These are phyloP conservation scores for Cyanoliseus patagonus DNA, from an alignment of 2,113 vertebrate genomes.

Conservation along the genomic window DNA sequence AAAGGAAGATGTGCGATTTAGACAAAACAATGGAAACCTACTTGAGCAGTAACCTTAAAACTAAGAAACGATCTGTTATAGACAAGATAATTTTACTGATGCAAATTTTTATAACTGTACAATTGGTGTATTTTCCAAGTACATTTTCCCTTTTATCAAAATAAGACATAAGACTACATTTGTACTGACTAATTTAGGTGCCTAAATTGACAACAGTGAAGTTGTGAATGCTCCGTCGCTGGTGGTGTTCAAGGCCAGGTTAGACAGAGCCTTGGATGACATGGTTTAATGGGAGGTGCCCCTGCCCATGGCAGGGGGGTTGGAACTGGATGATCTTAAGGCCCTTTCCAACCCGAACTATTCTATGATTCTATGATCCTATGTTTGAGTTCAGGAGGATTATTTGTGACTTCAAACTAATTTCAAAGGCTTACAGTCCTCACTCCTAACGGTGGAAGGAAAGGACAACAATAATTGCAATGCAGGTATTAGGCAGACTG, in stretches of 20 bases:
- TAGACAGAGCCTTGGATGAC: too few relatives aligned
- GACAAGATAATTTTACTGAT: neutral
- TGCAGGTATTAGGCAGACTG: neutral
- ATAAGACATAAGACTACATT: neutral
- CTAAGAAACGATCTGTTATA: neutral
- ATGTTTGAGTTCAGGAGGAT: neutral
- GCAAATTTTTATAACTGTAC: neutral
- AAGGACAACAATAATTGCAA: neutral
- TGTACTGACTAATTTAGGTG: neutral
- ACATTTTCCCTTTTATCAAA: neutral
- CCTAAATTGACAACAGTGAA: neutral
- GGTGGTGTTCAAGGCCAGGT: too few relatives aligned
- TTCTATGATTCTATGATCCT: neutral
- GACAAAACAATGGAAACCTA: neutral
- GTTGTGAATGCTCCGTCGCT: too few relatives aligned
- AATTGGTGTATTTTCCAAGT: neutral
- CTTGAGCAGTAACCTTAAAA: neutral
- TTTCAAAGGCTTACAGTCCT: neutral
- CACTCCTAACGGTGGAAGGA: neutral
- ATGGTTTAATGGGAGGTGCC: too few relatives aligned
- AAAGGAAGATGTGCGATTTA: neutral
- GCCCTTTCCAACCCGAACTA: too few relatives aligned
- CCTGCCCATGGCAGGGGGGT: too few relatives aligned
- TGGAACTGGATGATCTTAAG: too few relatives aligned
- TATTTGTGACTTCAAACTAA: neutral